Evolutionary conservation across 2,888 invertebrate genomes (phyloP), one percentile per base, ranked within the genome.

Genomic region (Shargacucullia verbasci): DNA sequence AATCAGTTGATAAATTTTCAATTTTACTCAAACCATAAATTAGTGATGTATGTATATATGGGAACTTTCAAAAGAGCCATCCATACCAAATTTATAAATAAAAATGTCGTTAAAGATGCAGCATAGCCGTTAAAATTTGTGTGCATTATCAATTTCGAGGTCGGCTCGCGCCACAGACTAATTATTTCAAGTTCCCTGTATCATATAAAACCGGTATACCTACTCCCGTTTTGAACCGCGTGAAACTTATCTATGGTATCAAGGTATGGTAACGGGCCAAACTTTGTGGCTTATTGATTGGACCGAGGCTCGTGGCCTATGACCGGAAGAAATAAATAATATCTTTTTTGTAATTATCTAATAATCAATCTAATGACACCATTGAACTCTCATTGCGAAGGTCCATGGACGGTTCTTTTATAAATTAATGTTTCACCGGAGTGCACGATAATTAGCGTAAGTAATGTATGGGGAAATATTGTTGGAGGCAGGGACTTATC

Each of bases 241-340:
- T 59, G 67, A 74, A 74, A 66, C 46, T 65, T 48, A 62, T 40
- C 54, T 64, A 27, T 59, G 44, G 50, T 70, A 25, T 59, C 33
- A 37, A 59, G 40, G 55, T 60, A 37, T 55, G 44, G 47, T 72
- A 72, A 66, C 55, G 52, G 66, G 39, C 45, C 34, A 9, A 60
- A 55, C 43, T 65, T 56, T n/a, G n/a, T n/a, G n/a, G 48, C 39
- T 66, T 67, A 76, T 76, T 76, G 64, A 73, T 64, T 68, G 55
- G 59, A 46, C 40, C 33, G 29, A 44, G 25, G 29, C 12, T 43
- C n/a, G 34, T 63, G 70, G 61, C 67, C 63, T 61, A 43, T 69
- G 74, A 73, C 70, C 72, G 48, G 40, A 62, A 45, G 29, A 31
- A 50, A 61, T 70, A 52, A 59, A 54, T 56, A 60, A 47, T 45